Evolutionary conservation across 2,888 invertebrate species (phyloP), one percentile per base, ranked within the genome.

Genomic region (Drosophila mulleri): DNA sequence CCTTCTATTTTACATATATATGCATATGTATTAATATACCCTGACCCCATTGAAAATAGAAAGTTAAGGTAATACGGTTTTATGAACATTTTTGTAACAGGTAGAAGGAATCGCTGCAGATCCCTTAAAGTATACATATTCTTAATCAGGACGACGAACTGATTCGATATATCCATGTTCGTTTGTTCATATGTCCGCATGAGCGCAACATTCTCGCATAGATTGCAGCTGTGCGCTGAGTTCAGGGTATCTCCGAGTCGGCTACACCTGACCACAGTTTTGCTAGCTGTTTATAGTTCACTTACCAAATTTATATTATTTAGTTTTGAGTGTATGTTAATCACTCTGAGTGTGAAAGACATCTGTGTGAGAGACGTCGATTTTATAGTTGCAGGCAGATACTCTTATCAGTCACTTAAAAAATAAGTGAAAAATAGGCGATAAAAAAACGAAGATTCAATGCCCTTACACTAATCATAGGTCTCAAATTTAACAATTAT

Each of bases 341-440:
- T 57, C 23, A 41, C 23, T 35, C 44, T 39, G 18, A 52, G 32
- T n/a, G 11, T 32, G 18, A 37, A 32, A 54, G 16, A 20, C 39
- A 47, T 32, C 14, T 66, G 18, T n/a, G 2, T 53, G 66, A 66
- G 26, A 48, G 37, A 18, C n/a, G 0, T 3, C 3, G 3, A 16
- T 12, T 20, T 23, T 58, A 7, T 18, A 5, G 8, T 12, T 44
- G 3, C 8, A 18, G 44, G 20, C 26, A 45, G 9, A 1, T n/a
- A 29, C 37, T 60, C 18, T 50, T 35, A 50, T 50, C 50, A 50
- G 16, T 29, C 20, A 39, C 39, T 23, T 14, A n/a, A 12, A 29
- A 47, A 45, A 5, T n/a, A 42, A 41, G 2, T 29, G 11, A 42
- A 37, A 16, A 26, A 1, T 9, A 3, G 0, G 0, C 26, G 8